Evolutionary conservation across 2,888 invertebrate species (phyloP).

Genomic region (Zelleria hepariella): DNA sequence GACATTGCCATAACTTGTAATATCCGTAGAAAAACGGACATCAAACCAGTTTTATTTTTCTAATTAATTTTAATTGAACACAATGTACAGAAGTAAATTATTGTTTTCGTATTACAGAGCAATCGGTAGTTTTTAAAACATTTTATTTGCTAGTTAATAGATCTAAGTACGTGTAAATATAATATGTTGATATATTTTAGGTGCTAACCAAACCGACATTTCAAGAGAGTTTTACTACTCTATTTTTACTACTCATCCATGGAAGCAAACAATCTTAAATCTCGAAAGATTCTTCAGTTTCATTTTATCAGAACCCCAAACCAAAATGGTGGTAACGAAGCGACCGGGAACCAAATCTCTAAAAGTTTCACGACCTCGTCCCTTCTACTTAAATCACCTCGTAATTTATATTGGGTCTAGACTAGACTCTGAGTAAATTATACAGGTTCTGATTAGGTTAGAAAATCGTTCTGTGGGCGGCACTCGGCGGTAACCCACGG

Average conservation of each 20-base stretch:
- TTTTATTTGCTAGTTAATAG: constrained; percentile 46
- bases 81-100: constrained; percentile 65
- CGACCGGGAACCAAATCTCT: constrained; percentile 49
- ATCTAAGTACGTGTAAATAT: constrained; percentile 53
- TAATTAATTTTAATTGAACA: constrained; percentile 24
- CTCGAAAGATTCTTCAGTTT: background rate
- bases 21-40: constrained; percentile 32
- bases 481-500: too few species aligned
- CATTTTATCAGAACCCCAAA: constrained; percentile 61
- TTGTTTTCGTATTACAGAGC: constrained; percentile 42
- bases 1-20: constrained; percentile 55
- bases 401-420: constrained; percentile 63
- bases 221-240: background rate
- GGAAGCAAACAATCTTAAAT: background rate
- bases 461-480: too few species aligned
- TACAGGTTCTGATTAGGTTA: constrained; percentile 73
- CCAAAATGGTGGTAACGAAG: constrained; percentile 55
- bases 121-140: constrained; percentile 41
- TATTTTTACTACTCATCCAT: background rate
- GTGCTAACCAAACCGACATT: constrained; percentile 36
- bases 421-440: constrained; percentile 63
- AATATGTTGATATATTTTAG: constrained; percentile 57
- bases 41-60: constrained; percentile 43
- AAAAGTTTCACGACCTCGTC: constrained; percentile 35
- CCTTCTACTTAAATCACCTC: constrained; percentile 73